These are phyloP conservation scores for Peromyscus polionotus DNA, from an alignment of 2,113 vertebrate species.

Conservation along the genomic window DNA sequence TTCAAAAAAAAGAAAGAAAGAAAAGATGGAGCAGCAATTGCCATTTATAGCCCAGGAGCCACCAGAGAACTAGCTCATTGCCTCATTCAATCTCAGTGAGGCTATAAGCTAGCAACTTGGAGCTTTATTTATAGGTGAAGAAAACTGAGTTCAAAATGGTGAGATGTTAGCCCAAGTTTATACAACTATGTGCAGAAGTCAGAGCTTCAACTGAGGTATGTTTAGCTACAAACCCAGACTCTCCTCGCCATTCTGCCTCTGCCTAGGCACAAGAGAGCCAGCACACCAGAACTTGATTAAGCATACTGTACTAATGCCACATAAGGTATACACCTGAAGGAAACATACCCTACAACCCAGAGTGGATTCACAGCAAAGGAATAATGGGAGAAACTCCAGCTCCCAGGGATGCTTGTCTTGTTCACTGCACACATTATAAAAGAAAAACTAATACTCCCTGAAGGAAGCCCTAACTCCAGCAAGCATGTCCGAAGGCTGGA, in stretches of 20 bases:
- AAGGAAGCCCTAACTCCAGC: neutral
- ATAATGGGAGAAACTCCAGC: neutral
- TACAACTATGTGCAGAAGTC: neutral
- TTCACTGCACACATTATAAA: neutral
- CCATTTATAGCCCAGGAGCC: neutral
- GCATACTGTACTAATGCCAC: neutral
- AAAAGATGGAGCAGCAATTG: neutral
- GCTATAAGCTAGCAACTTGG: neutral
- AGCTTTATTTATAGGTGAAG: neutral
- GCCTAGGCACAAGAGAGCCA: neutral
- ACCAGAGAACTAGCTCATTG: neutral
- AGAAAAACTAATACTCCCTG: neutral
- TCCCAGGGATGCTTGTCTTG: neutral
- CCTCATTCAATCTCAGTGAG: neutral
- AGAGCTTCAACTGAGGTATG: neutral
- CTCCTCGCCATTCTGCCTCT: neutral
- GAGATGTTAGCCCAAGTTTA: neutral
- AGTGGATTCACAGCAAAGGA: neutral
- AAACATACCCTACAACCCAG: neutral
- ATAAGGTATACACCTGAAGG: neutral
- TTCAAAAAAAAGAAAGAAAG: neutral
- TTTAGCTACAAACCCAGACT: neutral
- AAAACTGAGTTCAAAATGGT: constrained; percentile 7
- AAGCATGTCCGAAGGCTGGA: neutral
- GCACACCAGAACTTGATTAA: neutral